These are phyloP conservation scores for Ateles fusciceps DNA, from an alignment of 2,797 vertebrate species.

Conservation along the genomic window DNA sequence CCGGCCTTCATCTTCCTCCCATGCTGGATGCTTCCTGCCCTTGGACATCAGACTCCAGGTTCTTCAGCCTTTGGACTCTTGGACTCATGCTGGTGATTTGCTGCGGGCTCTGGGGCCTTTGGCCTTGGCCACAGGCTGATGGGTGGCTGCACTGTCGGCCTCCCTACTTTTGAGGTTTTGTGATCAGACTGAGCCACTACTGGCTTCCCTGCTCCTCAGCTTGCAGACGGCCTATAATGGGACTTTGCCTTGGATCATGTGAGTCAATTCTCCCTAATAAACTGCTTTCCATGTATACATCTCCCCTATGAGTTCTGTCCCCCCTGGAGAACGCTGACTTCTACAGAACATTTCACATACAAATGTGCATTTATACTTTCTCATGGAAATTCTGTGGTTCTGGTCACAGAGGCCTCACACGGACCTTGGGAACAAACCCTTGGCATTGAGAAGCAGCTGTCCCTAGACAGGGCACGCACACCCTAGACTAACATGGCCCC, in stretches of 20 bases:
- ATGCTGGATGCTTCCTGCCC: neutral
- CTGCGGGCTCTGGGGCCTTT: neutral
- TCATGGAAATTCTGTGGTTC: neutral
- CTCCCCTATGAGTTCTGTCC: neutral
- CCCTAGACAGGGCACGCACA: fast-evolving
- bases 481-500: fast-evolving
- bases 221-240: neutral
- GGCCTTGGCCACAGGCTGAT: neutral
- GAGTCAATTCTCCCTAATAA: neutral
- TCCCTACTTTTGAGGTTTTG: neutral
- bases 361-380: neutral
- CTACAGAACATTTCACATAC: neutral
- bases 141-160: neutral
- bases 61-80: neutral
- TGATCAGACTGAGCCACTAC: neutral
- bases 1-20: neutral
- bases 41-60: neutral
- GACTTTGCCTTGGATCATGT: neutral
- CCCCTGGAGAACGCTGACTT: neutral
- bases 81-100: neutral
- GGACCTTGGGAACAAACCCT: neutral
- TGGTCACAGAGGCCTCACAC: neutral
- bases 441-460: neutral
- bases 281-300: neutral
- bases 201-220: neutral